Percentiles rank a stretch among this genome's conserved stretches.
Conservation (phyloP, 2,888 invertebrate species). For the Ectropis crepuscularia region DNA sequence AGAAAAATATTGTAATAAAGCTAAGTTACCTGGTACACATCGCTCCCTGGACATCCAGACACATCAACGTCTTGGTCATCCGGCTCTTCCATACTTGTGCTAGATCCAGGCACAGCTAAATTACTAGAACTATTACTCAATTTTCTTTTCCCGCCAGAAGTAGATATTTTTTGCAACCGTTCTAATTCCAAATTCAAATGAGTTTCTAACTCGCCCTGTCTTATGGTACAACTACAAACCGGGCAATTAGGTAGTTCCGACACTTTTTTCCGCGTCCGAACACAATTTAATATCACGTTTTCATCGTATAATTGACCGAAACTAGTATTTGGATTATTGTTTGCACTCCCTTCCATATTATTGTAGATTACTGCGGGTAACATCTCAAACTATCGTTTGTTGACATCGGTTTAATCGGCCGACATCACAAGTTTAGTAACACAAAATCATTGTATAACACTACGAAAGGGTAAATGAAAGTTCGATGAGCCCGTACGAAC, state of each 20-base stretch:
- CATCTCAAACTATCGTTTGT: constrained; percentile 69
- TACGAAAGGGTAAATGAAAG: constrained; percentile 53
- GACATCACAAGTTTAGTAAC: constrained; percentile 64
- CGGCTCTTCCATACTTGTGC: constrained; percentile 57
- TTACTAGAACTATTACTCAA: constrained; percentile 63
- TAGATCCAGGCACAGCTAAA: constrained; percentile 62
- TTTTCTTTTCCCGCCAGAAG: constrained; percentile 67
- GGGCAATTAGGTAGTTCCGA: constrained; percentile 92
- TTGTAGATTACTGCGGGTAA: constrained; percentile 74
- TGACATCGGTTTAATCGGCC: constrained; percentile 65
- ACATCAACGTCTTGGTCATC: constrained; percentile 70
- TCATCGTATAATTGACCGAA: constrained; percentile 69
- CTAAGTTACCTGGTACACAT: constrained; percentile 73
- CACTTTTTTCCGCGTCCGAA: constrained; percentile 85
- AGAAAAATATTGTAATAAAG: not conserved
- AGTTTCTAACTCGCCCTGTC: constrained; percentile 92
- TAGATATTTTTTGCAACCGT: constrained; percentile 68
- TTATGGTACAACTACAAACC: constrained; percentile 93
- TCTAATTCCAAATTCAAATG: constrained; percentile 92
- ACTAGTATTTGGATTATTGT: constrained; percentile 58
- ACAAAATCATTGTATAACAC: constrained; percentile 53
- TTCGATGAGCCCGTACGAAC: constrained; percentile 57
- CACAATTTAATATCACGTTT: constrained; percentile 75
- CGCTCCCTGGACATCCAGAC: constrained; percentile 72
- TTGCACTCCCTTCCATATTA: constrained; percentile 77